These are phyloP conservation scores for Panopea generosa DNA, from an alignment of 2,888 invertebrate genomes.

Conservation along the genomic window DNA sequence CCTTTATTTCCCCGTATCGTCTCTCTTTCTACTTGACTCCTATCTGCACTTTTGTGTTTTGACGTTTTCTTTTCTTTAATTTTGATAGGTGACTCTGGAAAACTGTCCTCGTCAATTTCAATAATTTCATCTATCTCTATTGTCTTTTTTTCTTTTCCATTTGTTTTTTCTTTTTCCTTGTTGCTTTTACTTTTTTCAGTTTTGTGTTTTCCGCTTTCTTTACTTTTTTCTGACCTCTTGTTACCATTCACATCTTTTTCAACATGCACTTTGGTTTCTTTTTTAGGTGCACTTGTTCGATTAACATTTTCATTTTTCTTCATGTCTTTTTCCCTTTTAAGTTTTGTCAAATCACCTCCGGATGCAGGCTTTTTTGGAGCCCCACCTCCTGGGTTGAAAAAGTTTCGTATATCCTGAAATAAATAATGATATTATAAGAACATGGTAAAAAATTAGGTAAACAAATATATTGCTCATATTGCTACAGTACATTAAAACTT, in stretches of 20 bases:
- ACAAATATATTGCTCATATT: too few species aligned
- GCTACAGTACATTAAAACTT: too few species aligned
- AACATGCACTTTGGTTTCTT: too few species aligned
- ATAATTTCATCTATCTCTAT: conserved; percentile 33
- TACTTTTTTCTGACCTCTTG: not conserved
- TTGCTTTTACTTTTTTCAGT: too few species aligned
- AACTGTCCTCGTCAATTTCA: conserved; percentile 41
- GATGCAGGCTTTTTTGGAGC: conserved; percentile 6
- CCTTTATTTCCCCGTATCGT: conserved; percentile 22
- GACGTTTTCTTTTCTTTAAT: conserved; percentile 11
- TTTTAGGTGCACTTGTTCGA: too few species aligned
- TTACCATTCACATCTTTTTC: not conserved
- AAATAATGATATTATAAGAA: too few species aligned
- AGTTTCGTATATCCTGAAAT: conserved; percentile 51
- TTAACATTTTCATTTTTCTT: not conserved
- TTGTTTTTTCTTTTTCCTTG: conserved; percentile 10
- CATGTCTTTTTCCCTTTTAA: conserved; percentile 28
- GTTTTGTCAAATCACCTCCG: conserved; percentile 24
- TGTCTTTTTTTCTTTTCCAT: conserved; percentile 25
- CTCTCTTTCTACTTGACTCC: conserved; percentile 16
- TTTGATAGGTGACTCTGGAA: conserved; percentile 4
- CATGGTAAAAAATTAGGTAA: too few species aligned
- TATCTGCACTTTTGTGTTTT: conserved; percentile 16
- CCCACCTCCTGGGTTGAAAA: conserved; percentile 23
- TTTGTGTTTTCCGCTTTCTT: conserved; percentile 22